A percentile compares a stretch with the other conserved stretches of the same genome.
These are phyloP conservation scores for Dioctria linearis DNA, from an alignment of 2,888 invertebrate species.

Conservation along the genomic window DNA sequence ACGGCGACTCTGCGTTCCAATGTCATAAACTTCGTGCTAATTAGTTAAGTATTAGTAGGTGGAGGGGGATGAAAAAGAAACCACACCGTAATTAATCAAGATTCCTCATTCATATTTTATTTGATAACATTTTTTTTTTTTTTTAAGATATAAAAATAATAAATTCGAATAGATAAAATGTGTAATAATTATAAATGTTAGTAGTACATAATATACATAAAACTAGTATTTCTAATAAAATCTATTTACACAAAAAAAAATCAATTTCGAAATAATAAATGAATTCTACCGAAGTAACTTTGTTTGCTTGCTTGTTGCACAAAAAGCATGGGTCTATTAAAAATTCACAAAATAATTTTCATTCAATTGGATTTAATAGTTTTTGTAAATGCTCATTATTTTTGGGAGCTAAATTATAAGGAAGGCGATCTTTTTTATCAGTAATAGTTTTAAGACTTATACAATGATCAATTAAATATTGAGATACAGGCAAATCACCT, in stretches of 20 bases:
- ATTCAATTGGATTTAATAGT: constrained; percentile 25
- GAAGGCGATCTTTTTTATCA: constrained; percentile 71
- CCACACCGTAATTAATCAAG: no score
- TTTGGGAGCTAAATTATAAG: constrained; percentile 68
- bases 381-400: constrained; percentile 53
- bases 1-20: no score
- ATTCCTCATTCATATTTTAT: no score
- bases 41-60: no score
- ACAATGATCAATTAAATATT: constrained; percentile 64
- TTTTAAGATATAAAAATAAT: constrained; percentile 6
- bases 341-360: background rate
- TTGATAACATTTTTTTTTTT: no score
- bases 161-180: background rate
- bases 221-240: background rate
- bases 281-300: background rate
- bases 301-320: no score
- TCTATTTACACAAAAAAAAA: background rate
- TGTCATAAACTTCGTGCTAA: no score
- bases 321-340: background rate
- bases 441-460: constrained; percentile 67
- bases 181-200: background rate
- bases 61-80: no score
- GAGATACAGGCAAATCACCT: constrained; percentile 70
- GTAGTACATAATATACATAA: background rate
- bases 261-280: background rate